Percentiles rank a stretch among this genome's conserved stretches.
These are phyloP conservation scores for Melikaiella ostensackeni DNA, from an alignment of 2,888 invertebrate species.

Conservation along the genomic window DNA sequence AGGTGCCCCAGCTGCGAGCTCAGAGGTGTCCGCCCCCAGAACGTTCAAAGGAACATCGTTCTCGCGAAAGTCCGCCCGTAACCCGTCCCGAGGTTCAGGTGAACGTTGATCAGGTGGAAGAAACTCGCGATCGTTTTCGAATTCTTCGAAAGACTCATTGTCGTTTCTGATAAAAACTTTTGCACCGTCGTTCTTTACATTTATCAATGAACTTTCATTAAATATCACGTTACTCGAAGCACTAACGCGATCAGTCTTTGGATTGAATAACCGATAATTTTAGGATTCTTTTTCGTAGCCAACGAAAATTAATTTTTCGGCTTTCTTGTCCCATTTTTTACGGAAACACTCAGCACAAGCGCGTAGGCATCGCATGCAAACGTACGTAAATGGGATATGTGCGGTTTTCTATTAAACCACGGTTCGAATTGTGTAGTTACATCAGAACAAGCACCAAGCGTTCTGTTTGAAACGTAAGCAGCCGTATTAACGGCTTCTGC, in stretches of 20 bases:
- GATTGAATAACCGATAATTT: too few relatives aligned
- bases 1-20: neutral
- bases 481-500: conserved; percentile 68
- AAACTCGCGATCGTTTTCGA: too few relatives aligned
- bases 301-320: too few relatives aligned
- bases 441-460: conserved; percentile 15
- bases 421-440: conserved; percentile 55
- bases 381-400: too few relatives aligned
- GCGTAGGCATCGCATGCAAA: conserved; percentile 58
- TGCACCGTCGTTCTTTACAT: too few relatives aligned
- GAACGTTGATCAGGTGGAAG: too few relatives aligned
- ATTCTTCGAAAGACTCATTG: too few relatives aligned
- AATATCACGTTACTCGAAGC: too few relatives aligned
- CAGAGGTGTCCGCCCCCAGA: neutral
- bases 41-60: neutral
- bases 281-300: too few relatives aligned
- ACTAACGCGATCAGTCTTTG: too few relatives aligned
- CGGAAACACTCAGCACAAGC: conserved; percentile 46
- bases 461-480: conserved; percentile 64
- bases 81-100: neutral
- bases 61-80: neutral
- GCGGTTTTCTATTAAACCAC: conserved; percentile 55
- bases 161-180: too few relatives aligned
- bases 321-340: conserved; percentile 46
- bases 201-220: too few relatives aligned